These are phyloP conservation scores for Bibio marci DNA, from an alignment of 2,888 invertebrate species.

Conservation along the genomic window DNA sequence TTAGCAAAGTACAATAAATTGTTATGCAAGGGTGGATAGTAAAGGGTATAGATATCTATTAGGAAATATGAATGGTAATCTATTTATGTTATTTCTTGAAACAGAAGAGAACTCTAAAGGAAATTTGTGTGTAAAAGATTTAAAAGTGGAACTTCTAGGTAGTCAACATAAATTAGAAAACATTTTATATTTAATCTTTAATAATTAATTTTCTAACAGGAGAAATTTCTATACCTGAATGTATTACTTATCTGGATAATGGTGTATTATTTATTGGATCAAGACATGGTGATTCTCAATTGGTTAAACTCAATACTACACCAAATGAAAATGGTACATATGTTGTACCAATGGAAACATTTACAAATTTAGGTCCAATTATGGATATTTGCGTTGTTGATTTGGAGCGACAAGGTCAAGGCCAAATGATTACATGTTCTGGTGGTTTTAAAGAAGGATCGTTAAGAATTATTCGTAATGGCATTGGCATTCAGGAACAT, in stretches of 20 bases:
- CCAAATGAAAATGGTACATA: slow-evolving; percentile 76
- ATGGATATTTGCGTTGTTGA: slow-evolving; percentile 97
- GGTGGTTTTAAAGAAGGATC: slow-evolving; percentile 97
- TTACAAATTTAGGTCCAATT: slow-evolving; percentile 94
- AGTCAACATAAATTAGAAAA: too few relatives aligned
- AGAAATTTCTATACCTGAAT: slow-evolving; percentile 88
- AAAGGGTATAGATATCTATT: slow-evolving; percentile 79
- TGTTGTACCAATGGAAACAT: slow-evolving; percentile 88
- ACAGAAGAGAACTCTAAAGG: slow-evolving; percentile 65
- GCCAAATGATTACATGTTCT: slow-evolving; percentile 94
- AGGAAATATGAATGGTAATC: slow-evolving; percentile 86
- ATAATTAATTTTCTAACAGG: slow-evolving; percentile 28
- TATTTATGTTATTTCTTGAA: slow-evolving; percentile 91
- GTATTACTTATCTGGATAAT: slow-evolving; percentile 95
- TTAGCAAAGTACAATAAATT: slow-evolving; percentile 82
- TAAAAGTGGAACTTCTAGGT: slow-evolving; percentile 85
- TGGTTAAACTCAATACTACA: slow-evolving; percentile 73
- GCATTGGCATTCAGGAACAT: slow-evolving; percentile 96
- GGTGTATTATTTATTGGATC: slow-evolving; percentile 95
- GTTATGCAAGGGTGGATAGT: slow-evolving; percentile 85
- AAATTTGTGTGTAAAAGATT: slow-evolving; percentile 61
- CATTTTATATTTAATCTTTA: slow-evolving; percentile 3
- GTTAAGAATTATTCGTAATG: slow-evolving; percentile 89
- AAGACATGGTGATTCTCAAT: slow-evolving; percentile 88
- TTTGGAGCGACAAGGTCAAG: slow-evolving; percentile 91